Base-by-base conservation (phyloP, 2,113 vertebrate genomes). In the Motacilla tschutschensis region DNA sequence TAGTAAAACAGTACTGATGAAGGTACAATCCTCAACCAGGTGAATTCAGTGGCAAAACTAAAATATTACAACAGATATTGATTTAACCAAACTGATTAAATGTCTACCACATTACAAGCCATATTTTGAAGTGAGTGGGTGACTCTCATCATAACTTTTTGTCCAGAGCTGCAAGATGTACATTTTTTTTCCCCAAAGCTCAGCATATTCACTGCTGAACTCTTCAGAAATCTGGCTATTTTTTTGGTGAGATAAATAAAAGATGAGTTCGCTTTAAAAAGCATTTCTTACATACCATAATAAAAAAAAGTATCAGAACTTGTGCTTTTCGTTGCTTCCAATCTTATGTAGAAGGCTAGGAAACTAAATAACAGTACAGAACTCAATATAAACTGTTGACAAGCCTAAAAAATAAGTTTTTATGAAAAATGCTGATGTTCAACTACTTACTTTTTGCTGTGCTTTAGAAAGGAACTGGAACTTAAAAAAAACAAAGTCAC, bases 221-320 rank as follows among this genome's bases (percentile, higher is more conserved):
- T 79, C 18, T 69, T 76, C 71, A 75, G 63, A 91, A 88, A 90
- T 81, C n/a, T 87, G 85, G 78, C 25, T 63, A 51, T 14, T 54
- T 54, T 89, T 93, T 50, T 75, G 54, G 77, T 81, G 17, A 54
- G 9, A 58, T 79, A 55, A 81, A 81, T 84, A 58, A 88, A 87
- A 89, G 11, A 72, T 72, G 19, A 88, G 7, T 9, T 75, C 2
- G 31, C 35, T 64, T 92, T 67, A 59, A 83, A 93, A 89, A 78
- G 9, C 6, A 44, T 17, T 79, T 84, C 50, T 66, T 33, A 33
- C 20, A 63, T 47, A 70, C 9, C 7, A 4, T 44, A 87, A 79
- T 18, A 76, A 50, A 81, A 74, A 66, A 69, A 62, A n/a, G 3
- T 36, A 75, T 46, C 29, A 76, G 14, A 84, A 82, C 43, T 43